These are phyloP conservation scores for Antidorcas marsupialis DNA, from an alignment of 2,113 vertebrate genomes.

Conservation along the genomic window DNA sequence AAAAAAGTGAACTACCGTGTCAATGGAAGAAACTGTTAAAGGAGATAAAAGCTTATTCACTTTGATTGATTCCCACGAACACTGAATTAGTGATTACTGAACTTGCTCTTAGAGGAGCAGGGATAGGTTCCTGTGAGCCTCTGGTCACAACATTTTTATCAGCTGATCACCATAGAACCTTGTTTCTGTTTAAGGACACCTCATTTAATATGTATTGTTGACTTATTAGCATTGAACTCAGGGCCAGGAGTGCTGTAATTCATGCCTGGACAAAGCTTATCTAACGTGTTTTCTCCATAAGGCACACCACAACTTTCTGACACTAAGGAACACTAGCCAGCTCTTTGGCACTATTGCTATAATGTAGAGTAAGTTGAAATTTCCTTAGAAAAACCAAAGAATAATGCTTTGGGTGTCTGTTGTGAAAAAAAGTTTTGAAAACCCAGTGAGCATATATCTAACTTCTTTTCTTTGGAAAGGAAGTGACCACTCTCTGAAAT, in stretches of 20 bases:
- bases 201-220: neutral
- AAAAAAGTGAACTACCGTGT: neutral
- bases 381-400: neutral
- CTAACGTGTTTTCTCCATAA: neutral
- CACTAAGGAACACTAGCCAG: neutral
- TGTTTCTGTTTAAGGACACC: neutral
- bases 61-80: no score
- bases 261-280: neutral
- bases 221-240: neutral
- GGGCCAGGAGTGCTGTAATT: neutral
- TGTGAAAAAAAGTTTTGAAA: slow-evolving; percentile 21
- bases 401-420: neutral
- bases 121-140: neutral
- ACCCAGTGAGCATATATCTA: neutral
- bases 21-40: neutral
- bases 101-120: neutral
- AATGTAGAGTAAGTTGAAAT: neutral
- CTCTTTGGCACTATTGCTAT: neutral
- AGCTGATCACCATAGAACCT: neutral
- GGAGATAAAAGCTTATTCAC: neutral
- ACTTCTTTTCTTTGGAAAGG: slow-evolving; percentile 13
- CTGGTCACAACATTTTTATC: neutral
- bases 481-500: neutral
- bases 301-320: neutral
- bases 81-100: neutral